phyloP scores from a whole-genome alignment of 2,888 invertebrate species.

The Coronaproctus castanopsis region DNA sequence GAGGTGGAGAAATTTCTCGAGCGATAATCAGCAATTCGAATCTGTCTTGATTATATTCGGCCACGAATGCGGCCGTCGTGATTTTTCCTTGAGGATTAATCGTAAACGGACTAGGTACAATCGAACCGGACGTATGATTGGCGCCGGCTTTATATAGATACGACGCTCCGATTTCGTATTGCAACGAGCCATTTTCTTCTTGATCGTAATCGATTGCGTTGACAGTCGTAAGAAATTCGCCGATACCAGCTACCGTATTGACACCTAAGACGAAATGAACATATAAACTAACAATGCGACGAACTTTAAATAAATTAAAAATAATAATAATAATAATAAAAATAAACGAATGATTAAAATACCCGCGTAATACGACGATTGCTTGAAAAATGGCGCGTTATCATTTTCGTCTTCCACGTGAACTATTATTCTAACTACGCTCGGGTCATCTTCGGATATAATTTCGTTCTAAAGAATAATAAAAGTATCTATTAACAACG shows the following conservation, averaged over 20 bases:
- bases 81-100: constrained; percentile 49
- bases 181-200: constrained; percentile 60
- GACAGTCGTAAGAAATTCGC: constrained; percentile 51
- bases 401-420: constrained; percentile 65
- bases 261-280: constrained; percentile 33
- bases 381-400: constrained; percentile 53
- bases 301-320: background rate
- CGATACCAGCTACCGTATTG: constrained; percentile 54
- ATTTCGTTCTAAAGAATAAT: constrained; percentile 14
- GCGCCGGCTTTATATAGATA: constrained; percentile 48
- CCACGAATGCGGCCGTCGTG: constrained; percentile 58
- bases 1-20: constrained; percentile 57
- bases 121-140: constrained; percentile 55
- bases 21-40: constrained; percentile 69
- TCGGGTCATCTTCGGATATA: constrained; percentile 35
- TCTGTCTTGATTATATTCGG: constrained; percentile 71
- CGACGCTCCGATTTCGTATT: constrained; percentile 61
- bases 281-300: background rate
- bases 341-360: constrained; percentile 15
- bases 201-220: constrained; percentile 64
- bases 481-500: no score
- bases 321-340: background rate
- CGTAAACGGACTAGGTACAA: constrained; percentile 67
- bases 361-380: constrained; percentile 44
- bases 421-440: constrained; percentile 49